A percentile compares a stretch with the other conserved stretches of the same genome.
These are phyloP conservation scores for Oriolus oriolus DNA, from an alignment of 2,113 vertebrate species.

Conservation along the genomic window DNA sequence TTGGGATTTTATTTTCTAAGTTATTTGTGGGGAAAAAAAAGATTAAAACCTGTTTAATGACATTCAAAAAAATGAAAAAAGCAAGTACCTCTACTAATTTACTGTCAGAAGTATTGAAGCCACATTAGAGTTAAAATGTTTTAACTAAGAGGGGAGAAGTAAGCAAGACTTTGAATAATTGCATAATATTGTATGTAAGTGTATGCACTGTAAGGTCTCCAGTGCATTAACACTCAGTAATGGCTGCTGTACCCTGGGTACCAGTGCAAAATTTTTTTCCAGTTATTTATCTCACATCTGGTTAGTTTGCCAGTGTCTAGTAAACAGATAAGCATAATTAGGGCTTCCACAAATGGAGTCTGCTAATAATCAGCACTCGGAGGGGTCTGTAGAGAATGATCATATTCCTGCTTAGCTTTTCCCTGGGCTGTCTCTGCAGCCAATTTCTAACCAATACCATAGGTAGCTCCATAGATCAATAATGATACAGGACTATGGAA, in stretches of 20 bases:
- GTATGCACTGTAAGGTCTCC: neutral
- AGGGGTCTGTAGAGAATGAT: neutral
- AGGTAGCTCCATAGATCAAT: neutral
- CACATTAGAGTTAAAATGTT: neutral
- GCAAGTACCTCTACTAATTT: neutral
- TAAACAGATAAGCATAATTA: neutral
- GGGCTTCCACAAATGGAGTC: neutral
- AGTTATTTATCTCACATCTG: neutral
- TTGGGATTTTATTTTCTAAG: neutral
- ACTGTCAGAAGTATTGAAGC: neutral
- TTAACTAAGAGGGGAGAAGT: neutral
- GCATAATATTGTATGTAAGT: neutral
- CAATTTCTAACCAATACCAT: neutral
- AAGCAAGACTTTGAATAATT: neutral
- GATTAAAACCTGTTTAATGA: neutral
- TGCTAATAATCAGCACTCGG: neutral
- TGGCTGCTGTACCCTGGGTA: neutral
- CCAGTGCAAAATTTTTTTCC: neutral
- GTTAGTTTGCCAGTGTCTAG: neutral
- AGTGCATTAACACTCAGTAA: neutral
- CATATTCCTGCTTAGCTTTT: neutral
- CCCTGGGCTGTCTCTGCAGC: neutral
- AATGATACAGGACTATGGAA: neutral
- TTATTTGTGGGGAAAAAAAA: neutral
- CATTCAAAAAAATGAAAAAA: neutral